Evolutionary conservation across 2,888 invertebrate species (phyloP).

Genomic region (Rhagium mordax): DNA sequence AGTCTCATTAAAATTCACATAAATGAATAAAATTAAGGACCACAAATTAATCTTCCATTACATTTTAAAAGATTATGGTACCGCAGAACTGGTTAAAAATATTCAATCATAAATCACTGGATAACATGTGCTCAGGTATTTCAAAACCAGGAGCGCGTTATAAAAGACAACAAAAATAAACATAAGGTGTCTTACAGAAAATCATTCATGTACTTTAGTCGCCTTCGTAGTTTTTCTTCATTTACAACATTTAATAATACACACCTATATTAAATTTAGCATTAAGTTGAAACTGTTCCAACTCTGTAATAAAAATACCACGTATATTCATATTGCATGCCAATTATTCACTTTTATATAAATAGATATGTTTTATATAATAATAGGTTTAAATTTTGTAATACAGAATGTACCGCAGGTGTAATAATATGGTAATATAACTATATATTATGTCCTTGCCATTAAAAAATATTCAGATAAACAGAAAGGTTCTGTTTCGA

Average conservation of each 20-base stretch:
- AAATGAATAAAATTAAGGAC: constrained; percentile 60
- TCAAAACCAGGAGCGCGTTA: constrained; percentile 64
- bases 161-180: constrained; percentile 50
- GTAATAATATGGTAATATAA: too few relatives aligned
- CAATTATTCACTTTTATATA: background rate
- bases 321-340: background rate
- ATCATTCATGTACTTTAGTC: constrained; percentile 41
- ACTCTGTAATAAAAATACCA: background rate
- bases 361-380: background rate
- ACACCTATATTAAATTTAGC: constrained; percentile 42
- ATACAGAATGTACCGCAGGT: too few relatives aligned
- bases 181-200: constrained; percentile 40
- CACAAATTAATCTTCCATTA: constrained; percentile 56
- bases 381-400: background rate
- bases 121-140: constrained; percentile 65
- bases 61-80: constrained; percentile 57
- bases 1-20: constrained; percentile 60
- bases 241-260: constrained; percentile 32
- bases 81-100: constrained; percentile 66
- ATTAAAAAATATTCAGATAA: too few relatives aligned
- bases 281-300: constrained; percentile 29
- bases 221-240: constrained; percentile 4
- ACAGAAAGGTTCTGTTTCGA: too few relatives aligned
- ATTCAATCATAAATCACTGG: constrained; percentile 64
- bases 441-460: too few relatives aligned